phyloP scores from a whole-genome alignment of 2,888 invertebrate genomes.

The Alsophila aescularia region DNA sequence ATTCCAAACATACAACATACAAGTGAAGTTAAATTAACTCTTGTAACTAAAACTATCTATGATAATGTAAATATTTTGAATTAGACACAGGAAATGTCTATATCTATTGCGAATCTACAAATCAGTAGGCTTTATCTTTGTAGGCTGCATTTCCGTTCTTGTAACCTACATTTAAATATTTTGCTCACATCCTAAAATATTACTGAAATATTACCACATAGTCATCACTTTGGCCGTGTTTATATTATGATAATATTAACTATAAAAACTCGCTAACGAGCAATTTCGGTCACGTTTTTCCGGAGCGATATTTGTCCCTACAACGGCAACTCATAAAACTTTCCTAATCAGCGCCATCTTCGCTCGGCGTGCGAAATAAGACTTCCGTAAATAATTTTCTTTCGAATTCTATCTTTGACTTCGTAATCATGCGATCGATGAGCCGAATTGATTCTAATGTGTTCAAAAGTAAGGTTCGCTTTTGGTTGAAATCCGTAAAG shows the following conservation, averaged over 20 bases:
- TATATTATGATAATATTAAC: slow-evolving; percentile 35
- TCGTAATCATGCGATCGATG: slow-evolving; percentile 56
- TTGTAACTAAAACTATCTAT: too few relatives aligned
- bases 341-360: slow-evolving; percentile 75
- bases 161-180: slow-evolving; percentile 17
- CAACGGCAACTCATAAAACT: slow-evolving; percentile 75
- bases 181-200: slow-evolving; percentile 14
- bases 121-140: slow-evolving; percentile 12
- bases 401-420: slow-evolving; percentile 79
- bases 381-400: slow-evolving; percentile 75
- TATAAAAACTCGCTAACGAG: slow-evolving; percentile 49
- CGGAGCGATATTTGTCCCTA: slow-evolving; percentile 64
- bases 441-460: slow-evolving; percentile 54
- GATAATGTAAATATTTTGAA: not conserved
- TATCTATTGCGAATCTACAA: slow-evolving; percentile 16
- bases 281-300: slow-evolving; percentile 62
- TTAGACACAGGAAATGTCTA: slow-evolving; percentile 1
- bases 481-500: slow-evolving; percentile 70
- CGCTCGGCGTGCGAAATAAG: slow-evolving; percentile 67
- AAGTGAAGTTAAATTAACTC: too few relatives aligned
- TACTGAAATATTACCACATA: not conserved
- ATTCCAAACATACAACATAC: too few relatives aligned
- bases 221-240: not conserved
- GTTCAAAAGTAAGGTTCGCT: slow-evolving; percentile 60
- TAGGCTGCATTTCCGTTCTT: slow-evolving; percentile 22